Evolutionary conservation across 1,140 invertebrate species (phyloP), one percentile per base, ranked within the genome.

Genomic region (Pteromalus puparum): DNA sequence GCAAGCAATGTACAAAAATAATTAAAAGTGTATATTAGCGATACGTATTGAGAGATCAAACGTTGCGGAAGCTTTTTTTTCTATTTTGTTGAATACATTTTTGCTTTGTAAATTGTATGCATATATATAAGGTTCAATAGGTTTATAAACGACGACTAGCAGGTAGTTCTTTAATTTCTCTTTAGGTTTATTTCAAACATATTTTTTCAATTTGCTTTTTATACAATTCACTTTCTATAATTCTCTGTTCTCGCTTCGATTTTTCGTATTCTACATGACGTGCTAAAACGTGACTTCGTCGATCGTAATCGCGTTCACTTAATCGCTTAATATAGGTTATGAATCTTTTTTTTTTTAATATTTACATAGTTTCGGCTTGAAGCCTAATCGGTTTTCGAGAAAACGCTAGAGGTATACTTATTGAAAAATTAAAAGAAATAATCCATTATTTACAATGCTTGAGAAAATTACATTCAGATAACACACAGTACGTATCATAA

Each of bases 181-280:
- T 75, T 24, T 24, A 42, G 38, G 34, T 75, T 75, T 75, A 75
- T 75, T 75, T 75, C 73, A 75, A 75, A 75, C 73, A 75, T 75
- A 75, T 46, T 75, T 75, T 74, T 75, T 70, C 26, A 70, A 30
- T 70, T 70, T 28, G 53, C 53, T 61, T 61, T 68, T 70, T 70
- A 28, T 70, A 70, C 68, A 70, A 34, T n/a, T 75, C 26, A 75
- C 18, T 61, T 61, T 61, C 53, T 61, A 61, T 61, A 61, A 61
- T 61, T 61, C 18, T 61, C 53, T 42, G 15, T 75, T 75, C 18
- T 75, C 73, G 15, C 30, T 42, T 42, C n/a, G 15, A 30, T 75
- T 75, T 75, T 75, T 75, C 38, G 38, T 46, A 75, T 42, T 75
- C 73, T 75, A 46, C 30, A 75, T 75, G 28, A 75, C 38, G 73